These are phyloP conservation scores for Cataglyphis cursor DNA, from an alignment of 2,888 invertebrate species.

Conservation along the genomic window DNA sequence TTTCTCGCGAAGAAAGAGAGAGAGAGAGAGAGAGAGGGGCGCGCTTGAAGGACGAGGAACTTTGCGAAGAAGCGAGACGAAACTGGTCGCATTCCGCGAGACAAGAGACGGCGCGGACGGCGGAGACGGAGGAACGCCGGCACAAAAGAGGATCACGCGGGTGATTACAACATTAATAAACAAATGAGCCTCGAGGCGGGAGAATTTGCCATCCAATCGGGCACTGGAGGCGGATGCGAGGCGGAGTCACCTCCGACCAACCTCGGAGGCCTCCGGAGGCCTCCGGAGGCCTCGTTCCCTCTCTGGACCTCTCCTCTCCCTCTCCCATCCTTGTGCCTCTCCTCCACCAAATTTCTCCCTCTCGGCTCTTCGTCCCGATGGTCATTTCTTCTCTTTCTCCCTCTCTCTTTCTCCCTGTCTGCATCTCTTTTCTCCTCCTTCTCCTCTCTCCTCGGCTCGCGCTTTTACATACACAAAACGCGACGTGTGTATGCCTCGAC, in stretches of 20 bases:
- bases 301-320: slow-evolving; percentile 69
- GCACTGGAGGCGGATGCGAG: slow-evolving; percentile 83
- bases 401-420: slow-evolving; percentile 6
- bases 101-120: slow-evolving; percentile 72
- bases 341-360: slow-evolving; percentile 42
- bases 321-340: slow-evolving; percentile 53
- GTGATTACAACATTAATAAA: slow-evolving; percentile 87
- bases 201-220: slow-evolving; percentile 83
- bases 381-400: slow-evolving; percentile 31
- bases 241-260: slow-evolving; percentile 83
- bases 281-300: slow-evolving; percentile 68
- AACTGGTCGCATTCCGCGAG: slow-evolving; percentile 85
- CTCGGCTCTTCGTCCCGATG: slow-evolving; percentile 42
- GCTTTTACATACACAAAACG: slow-evolving; percentile 67
- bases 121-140: slow-evolving; percentile 72
- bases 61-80: slow-evolving; percentile 79
- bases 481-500: slow-evolving; percentile 62
- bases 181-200: slow-evolving; percentile 86
- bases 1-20: slow-evolving; percentile 47
- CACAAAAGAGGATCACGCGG: slow-evolving; percentile 86
- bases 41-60: slow-evolving; percentile 77
- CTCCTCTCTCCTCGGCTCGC: slow-evolving; percentile 61
- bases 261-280: slow-evolving; percentile 77
- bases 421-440: slow-evolving; percentile 58
- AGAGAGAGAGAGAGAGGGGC: slow-evolving; percentile 24